Evolutionary conservation across 2,888 invertebrate species (phyloP).

Genomic region (Amiota minor): DNA sequence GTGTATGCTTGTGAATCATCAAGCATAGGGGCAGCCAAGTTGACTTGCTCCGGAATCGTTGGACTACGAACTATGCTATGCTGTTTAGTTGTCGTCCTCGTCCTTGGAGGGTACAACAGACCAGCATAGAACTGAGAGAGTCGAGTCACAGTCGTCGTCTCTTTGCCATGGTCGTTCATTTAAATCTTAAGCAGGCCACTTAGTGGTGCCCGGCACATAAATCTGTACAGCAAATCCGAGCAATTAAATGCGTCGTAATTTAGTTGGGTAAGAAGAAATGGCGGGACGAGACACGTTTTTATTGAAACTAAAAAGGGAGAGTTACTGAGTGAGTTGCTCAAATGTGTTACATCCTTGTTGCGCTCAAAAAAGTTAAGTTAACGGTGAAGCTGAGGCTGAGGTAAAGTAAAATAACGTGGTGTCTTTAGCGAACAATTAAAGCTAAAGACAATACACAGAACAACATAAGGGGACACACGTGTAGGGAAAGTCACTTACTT

Average conservation of each 20-base stretch:
- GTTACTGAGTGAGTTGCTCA: not conserved
- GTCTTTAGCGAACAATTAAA: constrained; percentile 65
- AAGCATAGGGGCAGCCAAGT: not conserved
- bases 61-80: too few relatives aligned
- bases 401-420: constrained; percentile 4
- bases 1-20: too few relatives aligned
- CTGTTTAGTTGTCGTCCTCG: not conserved
- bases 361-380: not conserved
- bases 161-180: constrained; percentile 57
- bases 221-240: constrained; percentile 70
- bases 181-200: constrained; percentile 69
- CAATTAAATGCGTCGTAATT: constrained; percentile 70
- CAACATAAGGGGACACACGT: constrained; percentile 30
- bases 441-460: constrained; percentile 49
- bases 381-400: not conserved
- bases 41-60: not conserved
- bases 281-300: not conserved
- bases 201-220: constrained; percentile 64
- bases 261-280: constrained; percentile 42
- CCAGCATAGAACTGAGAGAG: too few relatives aligned
- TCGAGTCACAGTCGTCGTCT: constrained; percentile 29
- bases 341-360: too few relatives aligned
- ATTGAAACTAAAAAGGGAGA: constrained; percentile 3
- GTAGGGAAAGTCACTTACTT: not conserved
- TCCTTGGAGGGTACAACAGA: constrained; percentile 17